Evolutionary conservation across 2,888 invertebrate species (phyloP), one percentile per base, ranked within the genome.

Genomic region (Pyrocoelia pectoralis): DNA sequence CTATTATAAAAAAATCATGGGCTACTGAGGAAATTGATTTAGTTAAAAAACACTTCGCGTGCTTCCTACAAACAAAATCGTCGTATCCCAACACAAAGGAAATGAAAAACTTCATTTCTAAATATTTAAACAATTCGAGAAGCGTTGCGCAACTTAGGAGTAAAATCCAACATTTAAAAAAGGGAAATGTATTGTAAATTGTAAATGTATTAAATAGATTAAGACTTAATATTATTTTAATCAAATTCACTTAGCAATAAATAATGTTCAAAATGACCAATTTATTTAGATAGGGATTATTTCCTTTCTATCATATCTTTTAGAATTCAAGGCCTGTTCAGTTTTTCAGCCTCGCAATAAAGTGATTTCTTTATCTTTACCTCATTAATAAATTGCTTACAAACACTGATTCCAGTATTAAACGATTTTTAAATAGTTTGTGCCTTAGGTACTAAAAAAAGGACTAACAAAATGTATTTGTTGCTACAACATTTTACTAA

Each of bases 341-440:
- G 10, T 38, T 38, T 9, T 38, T 38, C 12, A 38, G 24, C 24
- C 24, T 24, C 24, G 24, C 24, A 24, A 24, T 24, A 24, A 24
- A 24, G 24, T 24, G 24, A 24, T 24, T 24, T 24, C 4, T 24
- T 24, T 24, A 24, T 24, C 24, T 24, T 24, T 24, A 24, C 24
- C 24, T 24, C 24, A 24, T 5, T 24, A 24, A 24, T 24, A 24
- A 24, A 24, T 24, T 24, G 24, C 24, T 24, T 38, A 38, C 12
- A 38, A 38, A 38, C 38, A 38, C 38, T 12, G 5, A 38, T 38
- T 38, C 38, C 38, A 38, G 10, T 38, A 38, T 38, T n/a, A 38
- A 38, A 38, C 38, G 38, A 38, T 38, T 38, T 38, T 38, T 38
- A 38, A 38, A 38, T 38, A 38, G 38, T 38, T 38, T 38, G 38